Evolutionary conservation across 2,113 vertebrate species (phyloP), one percentile per base, ranked within the genome.

Genomic region (Potamarius usumacintae): DNA sequence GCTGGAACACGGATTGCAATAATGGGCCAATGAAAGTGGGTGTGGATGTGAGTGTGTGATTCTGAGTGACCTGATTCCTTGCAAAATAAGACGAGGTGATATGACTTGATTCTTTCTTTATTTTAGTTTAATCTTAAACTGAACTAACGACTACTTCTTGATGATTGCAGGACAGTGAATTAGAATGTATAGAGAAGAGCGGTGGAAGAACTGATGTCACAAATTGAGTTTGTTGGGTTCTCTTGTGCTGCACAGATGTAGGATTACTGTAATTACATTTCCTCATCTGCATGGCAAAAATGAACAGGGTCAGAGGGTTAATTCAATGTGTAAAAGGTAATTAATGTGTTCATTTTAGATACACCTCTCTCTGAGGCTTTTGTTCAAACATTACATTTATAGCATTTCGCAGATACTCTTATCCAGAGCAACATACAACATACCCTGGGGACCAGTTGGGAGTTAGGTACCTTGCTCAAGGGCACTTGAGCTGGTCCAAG

Each of bases 21-120:
- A 91, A 91, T 88, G 55, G 80, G 85, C 69, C 71, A 27, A 58
- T 34, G 42, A 53, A 55, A 25, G 27, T 76, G 34, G 27, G 67
- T 85, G 14, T 82, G 50, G 62, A 67, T 60, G 62, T 42, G 57
- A 34, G 57, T 85, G 83, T 86, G 50, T 86, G n/a, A 18, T 15
- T 83, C 60, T 27, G 34, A 60, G 22, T 86, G 76, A 87, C 69
- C 79, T 87, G 82, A 86, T 85, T 52, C 65, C 79, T 88, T 86
- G 50, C 57, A 76, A 88, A 88, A 53, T 83, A 86, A 85, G 88
- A 89, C 20, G 84, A 88, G 89, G 88, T 74, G 89, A 88, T 65
- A 63, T 53, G 65, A 82, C 85, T 83, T 82, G 78, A 88, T 18
- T 84, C 63, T 77, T 25, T 52, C 30, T 89, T 89, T 90, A 62